Evolutionary conservation across 2,888 invertebrate genomes (phyloP).

Genomic region (Camponotus fellah): DNA sequence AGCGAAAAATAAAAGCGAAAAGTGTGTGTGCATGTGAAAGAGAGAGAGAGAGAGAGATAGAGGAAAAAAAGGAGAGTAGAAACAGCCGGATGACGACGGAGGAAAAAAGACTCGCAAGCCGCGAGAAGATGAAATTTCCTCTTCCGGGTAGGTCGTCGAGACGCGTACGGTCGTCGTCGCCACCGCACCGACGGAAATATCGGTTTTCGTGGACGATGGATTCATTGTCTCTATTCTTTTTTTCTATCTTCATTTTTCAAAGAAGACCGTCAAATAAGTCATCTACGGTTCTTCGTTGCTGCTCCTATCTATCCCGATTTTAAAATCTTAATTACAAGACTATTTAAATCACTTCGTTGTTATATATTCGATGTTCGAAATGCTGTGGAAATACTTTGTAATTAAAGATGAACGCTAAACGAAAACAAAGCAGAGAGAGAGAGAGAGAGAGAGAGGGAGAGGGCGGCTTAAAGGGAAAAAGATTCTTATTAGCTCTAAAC

Average conservation of each 20-base stretch:
- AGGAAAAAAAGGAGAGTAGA: neutral
- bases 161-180: slow-evolving; percentile 55
- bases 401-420: neutral
- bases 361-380: slow-evolving; percentile 21
- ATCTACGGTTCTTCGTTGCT: neutral
- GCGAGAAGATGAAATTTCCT: slow-evolving; percentile 76
- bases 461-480: slow-evolving; percentile 1
- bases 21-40: neutral
- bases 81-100: slow-evolving; percentile 20
- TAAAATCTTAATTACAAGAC: slow-evolving; percentile 51
- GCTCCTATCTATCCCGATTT: neutral
- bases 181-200: slow-evolving; percentile 70
- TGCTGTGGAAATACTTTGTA: neutral
- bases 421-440: neutral
- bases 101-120: slow-evolving; percentile 43
- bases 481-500: slow-evolving; percentile 25
- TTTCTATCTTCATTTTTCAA: slow-evolving; percentile 24
- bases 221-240: slow-evolving; percentile 65
- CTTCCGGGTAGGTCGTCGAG: slow-evolving; percentile 73
- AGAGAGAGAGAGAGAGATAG: slow-evolving; percentile 17
- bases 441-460: neutral
- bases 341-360: neutral
- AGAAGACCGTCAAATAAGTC: slow-evolving; percentile 12
- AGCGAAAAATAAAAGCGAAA: slow-evolving; percentile 24
- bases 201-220: slow-evolving; percentile 69